Base-by-base conservation (phyloP, 2,113 vertebrate species). In the Pyxicephalus adspersus region DNA sequence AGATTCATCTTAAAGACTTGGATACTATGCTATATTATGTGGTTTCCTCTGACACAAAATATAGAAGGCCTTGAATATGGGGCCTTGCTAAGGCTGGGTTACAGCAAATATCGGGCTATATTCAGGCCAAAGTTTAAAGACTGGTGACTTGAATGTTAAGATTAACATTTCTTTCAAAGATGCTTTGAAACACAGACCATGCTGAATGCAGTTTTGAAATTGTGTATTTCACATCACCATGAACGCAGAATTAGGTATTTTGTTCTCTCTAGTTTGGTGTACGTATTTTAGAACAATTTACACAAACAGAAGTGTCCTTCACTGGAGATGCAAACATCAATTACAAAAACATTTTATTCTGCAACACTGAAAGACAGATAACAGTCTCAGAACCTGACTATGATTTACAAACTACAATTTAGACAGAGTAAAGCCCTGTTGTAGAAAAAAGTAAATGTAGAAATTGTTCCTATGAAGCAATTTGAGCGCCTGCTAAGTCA, bases 401-500 rank as follows among this genome's bases (percentile, higher is more conserved):
- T 34, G n/a, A 25, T 57, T 77, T 67, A 26, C 28, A 19, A 57
- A 67, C 28, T 57, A 29, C 76, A 67, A 77, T 77, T 57, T 66
- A 77, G 20, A 57, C 26, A 16, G n/a, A 61, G 65, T 64, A 3
- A 31, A 29, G 55, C 55, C 25, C 61, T 54, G 38, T 67, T 77
- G 76, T 67, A 67, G 17, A 51, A 6, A n/a, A 34, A 34, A 9
- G 19, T 67, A 77, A 77, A 77, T 34, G 76, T 29, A 66, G 76
- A 66, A 38, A 80, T 80, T 70, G 34, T 80, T 61, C 57, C 52
- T 61, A 51, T 38, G 55, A 25, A 80, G 58, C 78, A 72, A 80
- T 80, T 64, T 80, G 25, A 72, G 66, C 67, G 64, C 67, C 78
- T 31, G 67, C 78, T 80, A 72, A 64, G 38, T 52, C 67, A 80